Evolutionary conservation across 1,140 invertebrate genomes (phyloP), one percentile per base, ranked within the genome.

Genomic region (Procambarus clarkii): DNA sequence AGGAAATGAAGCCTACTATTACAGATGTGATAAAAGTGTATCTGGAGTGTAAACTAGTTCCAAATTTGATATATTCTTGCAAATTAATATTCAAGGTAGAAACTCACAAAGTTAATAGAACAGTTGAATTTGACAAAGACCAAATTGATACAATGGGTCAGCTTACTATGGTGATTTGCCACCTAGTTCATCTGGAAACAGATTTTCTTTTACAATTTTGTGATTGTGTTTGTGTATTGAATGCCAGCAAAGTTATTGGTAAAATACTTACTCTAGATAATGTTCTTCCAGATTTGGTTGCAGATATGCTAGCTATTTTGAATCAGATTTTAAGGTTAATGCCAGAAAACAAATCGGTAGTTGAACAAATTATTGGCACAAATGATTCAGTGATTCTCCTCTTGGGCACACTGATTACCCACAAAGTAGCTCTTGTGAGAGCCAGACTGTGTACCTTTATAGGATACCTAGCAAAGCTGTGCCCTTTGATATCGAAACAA

Each of bases 131-230:
- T 54, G 92, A 92, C 46, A 92, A 93, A 15, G 96, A 96, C 92
- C 95, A 96, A 93, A 94, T 97, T 80, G 95, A 95, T 93, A 96
- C 97, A 0, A 94, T 97, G 9, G 96, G 96, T 92, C 95, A 96
- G 58, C 95, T 97, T 88, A 95, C 96, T 93, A 95, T 97, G 87
- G 94, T 98, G 64, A 95, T 97, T 46, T 96, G 96, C 86, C 96
- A 97, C 94, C 94, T 98, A 88, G 96, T 97, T 84, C 96, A 97
- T 93, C 94, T 95, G 18, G 95, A 96, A 95, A 96, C 21, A 46
- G 95, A 96, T 85, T 97, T 97, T 94, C 95, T 97, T 0, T 95
- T 95, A 1, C 97, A 98, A 93, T 96, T 97, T 93, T 97, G 97
- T 93, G 96, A 97, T 91, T 96, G 97, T 2, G 95, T 97, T 48